phyloP scores from a whole-genome alignment of 2,888 invertebrate species.

The Agrochola lychnidis region DNA sequence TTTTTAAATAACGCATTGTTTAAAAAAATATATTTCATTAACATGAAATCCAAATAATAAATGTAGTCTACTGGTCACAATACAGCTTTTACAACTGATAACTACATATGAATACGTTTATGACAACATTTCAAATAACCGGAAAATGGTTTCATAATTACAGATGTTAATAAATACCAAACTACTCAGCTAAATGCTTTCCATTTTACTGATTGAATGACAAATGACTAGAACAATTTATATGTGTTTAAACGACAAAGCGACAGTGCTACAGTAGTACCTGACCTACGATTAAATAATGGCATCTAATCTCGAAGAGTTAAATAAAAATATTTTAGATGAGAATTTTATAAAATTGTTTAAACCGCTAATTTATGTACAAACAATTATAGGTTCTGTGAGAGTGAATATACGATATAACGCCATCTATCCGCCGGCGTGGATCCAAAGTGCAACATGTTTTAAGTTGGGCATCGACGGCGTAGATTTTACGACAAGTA shows the following conservation, averaged over 20 bases:
- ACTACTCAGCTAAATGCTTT: conserved; percentile 33
- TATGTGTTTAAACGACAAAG: conserved; percentile 2
- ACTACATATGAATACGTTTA: not conserved
- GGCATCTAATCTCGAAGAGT: not conserved
- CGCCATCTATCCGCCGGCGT: not conserved
- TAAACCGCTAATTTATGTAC: conserved; percentile 15
- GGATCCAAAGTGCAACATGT: conserved; percentile 21
- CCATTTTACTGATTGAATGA: conserved; percentile 19
- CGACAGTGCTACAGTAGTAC: not conserved
- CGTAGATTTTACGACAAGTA: not conserved
- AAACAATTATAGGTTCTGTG: conserved; percentile 26
- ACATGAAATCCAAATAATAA: too few relatives aligned
- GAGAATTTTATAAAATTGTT: conserved; percentile 22
- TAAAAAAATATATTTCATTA: too few relatives aligned
- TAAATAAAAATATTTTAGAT: not conserved
- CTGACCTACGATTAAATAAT: conserved; percentile 5
- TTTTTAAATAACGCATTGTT: too few relatives aligned
- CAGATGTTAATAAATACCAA: conserved; percentile 4
- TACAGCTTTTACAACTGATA: not conserved
- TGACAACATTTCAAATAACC: not conserved
- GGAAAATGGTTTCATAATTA: conserved; percentile 23
- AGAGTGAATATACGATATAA: conserved; percentile 21
- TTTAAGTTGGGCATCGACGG: not conserved
- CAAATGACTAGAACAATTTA: conserved; percentile 1
- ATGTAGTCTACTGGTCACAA: not conserved